Base-by-base conservation (phyloP, 2,888 invertebrate species). In the Cyaniris semiargus region DNA sequence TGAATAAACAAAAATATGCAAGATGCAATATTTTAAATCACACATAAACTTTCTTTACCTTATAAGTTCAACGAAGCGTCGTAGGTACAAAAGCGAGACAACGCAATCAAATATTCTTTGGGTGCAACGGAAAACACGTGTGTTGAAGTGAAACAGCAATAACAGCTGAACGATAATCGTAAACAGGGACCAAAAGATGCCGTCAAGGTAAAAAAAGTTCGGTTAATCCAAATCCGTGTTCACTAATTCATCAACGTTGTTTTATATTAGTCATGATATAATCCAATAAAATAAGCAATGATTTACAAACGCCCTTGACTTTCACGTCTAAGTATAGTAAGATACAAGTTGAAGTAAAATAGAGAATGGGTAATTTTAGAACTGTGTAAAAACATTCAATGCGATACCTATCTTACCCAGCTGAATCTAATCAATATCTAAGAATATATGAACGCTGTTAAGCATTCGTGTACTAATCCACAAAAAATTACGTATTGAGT, bases 261-360 rank as follows among this genome's bases (percentile, higher is more conserved):
- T 81, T 85, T 85, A 81, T 85, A 83, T 83, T 90, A 90, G 90
- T 91, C 91, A 85, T 91, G 90, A 90, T 90, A 87, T 92, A 81
- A 85, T 84, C 82, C 81, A 82, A 84, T 83, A 48, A 27, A 53
- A 53, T 53, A 53, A 53, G 23, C 44, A 74, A 7, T 3, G 18
- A 44, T 74, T 48, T 48, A 53, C n/a, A 53, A 74, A 44, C 27
- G 27, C 15, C 74, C 74, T 74, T 74, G 74, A 48, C 74, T 74
- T 74, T 74, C 74, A 74, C 74, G 18, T 74, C 53, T 53, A 31
- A 21, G n/a, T 66, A 66, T 66, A 66, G 66, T 66, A 31, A 66
- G 27, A 31, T 66, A 66, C 66, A 66, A 66, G 27, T 66, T 66
- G 27, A 66, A 31, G 27, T 66, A 15, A 66, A 66, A 66, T 66